phyloP scores from a whole-genome alignment of 2,113 vertebrate genomes.

The Setophaga petechia region DNA sequence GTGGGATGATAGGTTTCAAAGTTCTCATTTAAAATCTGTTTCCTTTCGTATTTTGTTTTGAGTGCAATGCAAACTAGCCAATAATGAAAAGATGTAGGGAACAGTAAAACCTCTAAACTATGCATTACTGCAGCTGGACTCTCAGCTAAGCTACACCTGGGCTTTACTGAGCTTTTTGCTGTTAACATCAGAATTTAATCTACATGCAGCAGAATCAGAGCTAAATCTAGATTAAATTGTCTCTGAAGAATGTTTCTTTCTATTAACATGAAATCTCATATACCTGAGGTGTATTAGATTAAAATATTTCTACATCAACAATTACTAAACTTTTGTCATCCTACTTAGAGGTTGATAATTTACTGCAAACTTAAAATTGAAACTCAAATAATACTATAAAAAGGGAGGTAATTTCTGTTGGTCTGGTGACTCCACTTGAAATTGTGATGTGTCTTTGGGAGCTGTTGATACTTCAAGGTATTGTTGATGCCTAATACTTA shows the following conservation, averaged over 20 bases:
- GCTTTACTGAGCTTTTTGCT: not conserved
- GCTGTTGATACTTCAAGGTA: not conserved
- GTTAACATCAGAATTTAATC: not conserved
- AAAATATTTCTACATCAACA: not conserved
- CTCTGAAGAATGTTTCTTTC: not conserved
- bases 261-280: not conserved
- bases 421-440: not conserved
- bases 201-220: not conserved
- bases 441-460: not conserved
- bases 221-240: not conserved
- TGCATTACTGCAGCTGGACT: not conserved
- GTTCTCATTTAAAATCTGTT: not conserved
- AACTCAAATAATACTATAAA: not conserved
- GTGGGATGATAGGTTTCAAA: not conserved
- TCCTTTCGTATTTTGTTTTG: not conserved
- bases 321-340: not conserved
- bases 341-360: not conserved
- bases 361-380: not conserved
- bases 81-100: not conserved
- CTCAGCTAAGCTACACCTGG: rapidly evolving
- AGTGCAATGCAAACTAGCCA: not conserved
- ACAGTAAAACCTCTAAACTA: not conserved
- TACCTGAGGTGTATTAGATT: not conserved
- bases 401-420: not conserved
- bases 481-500: not conserved